Evolutionary conservation across 2,888 invertebrate genomes (phyloP).

Genomic region (Leucophora obtusa): DNA sequence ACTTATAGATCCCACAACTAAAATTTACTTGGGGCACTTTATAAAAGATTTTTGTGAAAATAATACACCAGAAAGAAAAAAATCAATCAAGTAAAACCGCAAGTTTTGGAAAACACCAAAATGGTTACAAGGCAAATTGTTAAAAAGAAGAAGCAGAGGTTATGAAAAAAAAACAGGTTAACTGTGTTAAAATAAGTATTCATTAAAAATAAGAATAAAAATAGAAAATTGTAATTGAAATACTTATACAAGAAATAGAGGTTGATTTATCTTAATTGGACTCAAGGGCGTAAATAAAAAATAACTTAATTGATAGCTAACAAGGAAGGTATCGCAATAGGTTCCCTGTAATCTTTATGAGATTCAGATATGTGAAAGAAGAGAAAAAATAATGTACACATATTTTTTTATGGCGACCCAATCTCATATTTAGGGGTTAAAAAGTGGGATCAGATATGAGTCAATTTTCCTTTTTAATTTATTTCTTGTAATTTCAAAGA

Average conservation of each 20-base stretch:
- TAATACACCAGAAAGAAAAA: slow-evolving; percentile 10
- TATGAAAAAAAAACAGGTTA: background rate
- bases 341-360: too few relatives aligned
- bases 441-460: too few relatives aligned
- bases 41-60: background rate
- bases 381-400: too few relatives aligned
- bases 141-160: background rate
- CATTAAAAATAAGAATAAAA: background rate
- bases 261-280: background rate
- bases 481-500: too few relatives aligned
- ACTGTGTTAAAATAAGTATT: background rate
- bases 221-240: background rate
- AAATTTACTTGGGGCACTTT: slow-evolving; percentile 29
- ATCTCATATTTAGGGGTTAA: too few relatives aligned
- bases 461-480: too few relatives aligned
- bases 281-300: background rate
- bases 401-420: too few relatives aligned
- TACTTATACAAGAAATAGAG: background rate
- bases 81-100: slow-evolving; percentile 39
- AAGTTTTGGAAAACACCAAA: slow-evolving; percentile 33
- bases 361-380: too few relatives aligned
- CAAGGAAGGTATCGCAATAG: too few relatives aligned
- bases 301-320: too few relatives aligned
- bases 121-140: slow-evolving; percentile 3
- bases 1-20: slow-evolving; percentile 31